Conservation (phyloP, 2,797 vertebrate species). For the Babyrousa celebensis region DNA sequence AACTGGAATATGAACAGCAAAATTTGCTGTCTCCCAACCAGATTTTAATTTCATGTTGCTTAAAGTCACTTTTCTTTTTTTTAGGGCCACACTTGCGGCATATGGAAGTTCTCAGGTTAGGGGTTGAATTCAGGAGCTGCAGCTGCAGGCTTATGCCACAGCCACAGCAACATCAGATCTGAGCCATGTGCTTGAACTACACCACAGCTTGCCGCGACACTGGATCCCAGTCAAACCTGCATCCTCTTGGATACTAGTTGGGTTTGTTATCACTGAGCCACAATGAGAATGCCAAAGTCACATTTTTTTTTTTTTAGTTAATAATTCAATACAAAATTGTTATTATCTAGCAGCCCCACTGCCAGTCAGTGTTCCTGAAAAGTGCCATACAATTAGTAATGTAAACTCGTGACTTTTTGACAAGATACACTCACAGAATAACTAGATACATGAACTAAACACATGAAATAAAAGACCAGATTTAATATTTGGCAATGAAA, state of each 20-base stretch:
- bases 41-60: slow-evolving; percentile 51
- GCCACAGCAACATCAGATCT: no score
- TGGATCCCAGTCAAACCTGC: no score
- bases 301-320: slow-evolving; percentile 2
- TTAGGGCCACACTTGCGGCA: no score
- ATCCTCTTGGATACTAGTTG: no score
- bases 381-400: not conserved
- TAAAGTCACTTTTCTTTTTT: not conserved
- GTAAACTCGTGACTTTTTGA: slow-evolving; percentile 11
- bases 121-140: no score
- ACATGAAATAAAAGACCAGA: not conserved
- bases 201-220: no score
- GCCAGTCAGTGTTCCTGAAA: not conserved
- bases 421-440: not conserved
- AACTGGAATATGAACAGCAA: slow-evolving; percentile 38
- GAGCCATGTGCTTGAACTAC: no score
- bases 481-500: slow-evolving; percentile 50
- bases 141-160: no score
- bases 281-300: no score
- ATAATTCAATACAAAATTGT: slow-evolving; percentile 35
- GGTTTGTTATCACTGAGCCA: no score
- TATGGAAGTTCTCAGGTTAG: no score
- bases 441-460: not conserved
- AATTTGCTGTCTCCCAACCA: slow-evolving; percentile 43
- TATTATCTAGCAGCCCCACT: not conserved